A percentile compares a stretch with the other conserved stretches of the same genome.
These are phyloP conservation scores for Callospermophilus lateralis DNA, from an alignment of 2,113 vertebrate species.

Conservation along the genomic window DNA sequence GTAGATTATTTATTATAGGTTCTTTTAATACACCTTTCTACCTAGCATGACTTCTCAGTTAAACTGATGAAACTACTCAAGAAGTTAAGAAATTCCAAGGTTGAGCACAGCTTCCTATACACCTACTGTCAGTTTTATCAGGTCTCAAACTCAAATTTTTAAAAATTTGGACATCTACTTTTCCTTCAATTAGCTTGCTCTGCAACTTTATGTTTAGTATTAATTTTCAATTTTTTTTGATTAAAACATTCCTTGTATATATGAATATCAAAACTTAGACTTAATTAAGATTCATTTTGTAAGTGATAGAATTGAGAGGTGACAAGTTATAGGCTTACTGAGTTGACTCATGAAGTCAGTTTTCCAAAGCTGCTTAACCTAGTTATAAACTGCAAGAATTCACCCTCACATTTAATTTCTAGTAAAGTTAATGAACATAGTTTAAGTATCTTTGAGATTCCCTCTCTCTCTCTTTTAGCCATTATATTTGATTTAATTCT, in stretches of 20 bases:
- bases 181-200: not conserved
- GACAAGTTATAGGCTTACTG: not conserved
- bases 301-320: not conserved
- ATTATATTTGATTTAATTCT: not conserved
- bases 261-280: not conserved
- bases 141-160: not conserved
- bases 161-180: not conserved
- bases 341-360: conserved; percentile 38
- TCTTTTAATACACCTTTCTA: not conserved
- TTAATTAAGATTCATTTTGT: not conserved
- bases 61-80: not conserved
- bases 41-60: not conserved
- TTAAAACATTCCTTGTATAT: not conserved
- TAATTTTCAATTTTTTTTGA: conserved; percentile 10
- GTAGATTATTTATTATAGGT: not conserved
- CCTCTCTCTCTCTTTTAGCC: not conserved
- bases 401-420: not conserved
- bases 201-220: conserved; percentile 1
- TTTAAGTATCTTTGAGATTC: not conserved
- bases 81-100: not conserved
- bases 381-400: not conserved
- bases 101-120: not conserved
- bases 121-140: not conserved
- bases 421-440: not conserved
- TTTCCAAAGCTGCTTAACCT: not conserved